A percentile compares a stretch with the other conserved stretches of the same genome.
These are phyloP conservation scores for Leptonema lineaticorne DNA, from an alignment of 1,140 invertebrate genomes.

Conservation along the genomic window DNA sequence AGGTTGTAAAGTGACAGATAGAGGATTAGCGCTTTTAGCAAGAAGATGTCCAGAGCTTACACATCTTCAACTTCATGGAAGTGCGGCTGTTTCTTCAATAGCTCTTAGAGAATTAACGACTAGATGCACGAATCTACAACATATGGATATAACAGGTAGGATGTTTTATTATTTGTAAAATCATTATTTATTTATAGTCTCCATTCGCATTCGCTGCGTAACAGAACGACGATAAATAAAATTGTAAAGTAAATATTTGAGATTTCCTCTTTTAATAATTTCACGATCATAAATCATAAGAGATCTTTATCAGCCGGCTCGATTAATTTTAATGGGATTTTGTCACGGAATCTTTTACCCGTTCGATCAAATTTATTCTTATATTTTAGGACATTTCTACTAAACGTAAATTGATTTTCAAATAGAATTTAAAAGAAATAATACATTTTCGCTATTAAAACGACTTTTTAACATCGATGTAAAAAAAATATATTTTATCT, in stretches of 20 bases:
- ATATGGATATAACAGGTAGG: conserved; percentile 74
- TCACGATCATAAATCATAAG: conserved; percentile 29
- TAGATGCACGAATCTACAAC: conserved; percentile 68
- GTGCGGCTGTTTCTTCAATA: conserved; percentile 58
- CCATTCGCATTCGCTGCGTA: background rate
- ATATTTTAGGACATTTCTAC: no score
- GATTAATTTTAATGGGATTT: conserved; percentile 40
- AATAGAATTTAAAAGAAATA: no score
- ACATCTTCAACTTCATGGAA: conserved; percentile 70
- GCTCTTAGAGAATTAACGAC: conserved; percentile 66
- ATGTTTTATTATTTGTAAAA: background rate
- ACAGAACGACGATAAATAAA: conserved; percentile 9
- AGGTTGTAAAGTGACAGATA: conserved; percentile 74
- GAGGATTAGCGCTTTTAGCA: conserved; percentile 67
- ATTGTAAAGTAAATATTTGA: background rate
- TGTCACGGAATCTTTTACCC: conserved; percentile 30
- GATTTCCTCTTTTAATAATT: conserved; percentile 33
- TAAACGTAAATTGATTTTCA: no score
- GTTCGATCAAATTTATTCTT: no score
- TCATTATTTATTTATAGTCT: background rate
- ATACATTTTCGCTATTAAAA: no score
- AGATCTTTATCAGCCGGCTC: conserved; percentile 37
- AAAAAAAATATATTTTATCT: no score
- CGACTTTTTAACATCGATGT: no score
- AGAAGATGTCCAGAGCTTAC: conserved; percentile 72